Percentiles rank a stretch among this genome's conserved stretches.
phyloP scores from a whole-genome alignment of 2,113 vertebrate species.

The Blennius ocellaris region DNA sequence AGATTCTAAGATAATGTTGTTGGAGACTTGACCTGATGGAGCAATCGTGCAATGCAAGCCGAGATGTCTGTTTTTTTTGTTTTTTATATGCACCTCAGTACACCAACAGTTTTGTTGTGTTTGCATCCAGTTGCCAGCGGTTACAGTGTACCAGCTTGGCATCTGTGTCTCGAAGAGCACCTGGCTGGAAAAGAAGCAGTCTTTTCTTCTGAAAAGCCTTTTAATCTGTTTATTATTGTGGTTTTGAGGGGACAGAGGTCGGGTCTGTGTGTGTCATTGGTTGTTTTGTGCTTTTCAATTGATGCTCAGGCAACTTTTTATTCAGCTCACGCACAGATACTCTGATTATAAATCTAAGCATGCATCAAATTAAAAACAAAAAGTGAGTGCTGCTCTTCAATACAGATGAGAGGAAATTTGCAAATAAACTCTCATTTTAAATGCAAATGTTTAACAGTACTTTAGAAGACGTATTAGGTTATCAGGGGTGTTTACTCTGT shows the following conservation, averaged over 20 bases:
- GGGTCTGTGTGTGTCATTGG: conserved; percentile 1
- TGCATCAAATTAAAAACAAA: background rate
- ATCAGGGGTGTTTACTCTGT: no score
- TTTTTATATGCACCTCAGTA: background rate
- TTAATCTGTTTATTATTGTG: conserved; percentile 2
- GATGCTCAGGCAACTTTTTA: background rate
- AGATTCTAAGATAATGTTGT: background rate
- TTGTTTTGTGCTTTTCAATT: conserved; percentile 14
- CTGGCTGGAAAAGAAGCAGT: conserved; percentile 21
- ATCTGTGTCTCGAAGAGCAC: background rate
- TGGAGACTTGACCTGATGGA: background rate
- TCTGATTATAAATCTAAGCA: background rate
- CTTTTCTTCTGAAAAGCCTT: background rate
- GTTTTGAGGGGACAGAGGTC: background rate
- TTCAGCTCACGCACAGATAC: conserved; percentile 9
- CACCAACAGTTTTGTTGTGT: conserved; percentile 22
- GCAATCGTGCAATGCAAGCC: conserved; percentile 10
- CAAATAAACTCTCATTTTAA: no score
- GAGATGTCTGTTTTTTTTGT: conserved; percentile 27
- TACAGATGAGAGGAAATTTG: background rate
- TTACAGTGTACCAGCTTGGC: conserved; percentile 35
- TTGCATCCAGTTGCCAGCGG: conserved; percentile 35
- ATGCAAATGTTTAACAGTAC: no score
- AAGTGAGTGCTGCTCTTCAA: background rate
- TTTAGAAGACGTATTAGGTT: no score